Evolutionary conservation across 1,140 invertebrate genomes (phyloP), one percentile per base, ranked within the genome.

Genomic region (Atta cephalotes): DNA sequence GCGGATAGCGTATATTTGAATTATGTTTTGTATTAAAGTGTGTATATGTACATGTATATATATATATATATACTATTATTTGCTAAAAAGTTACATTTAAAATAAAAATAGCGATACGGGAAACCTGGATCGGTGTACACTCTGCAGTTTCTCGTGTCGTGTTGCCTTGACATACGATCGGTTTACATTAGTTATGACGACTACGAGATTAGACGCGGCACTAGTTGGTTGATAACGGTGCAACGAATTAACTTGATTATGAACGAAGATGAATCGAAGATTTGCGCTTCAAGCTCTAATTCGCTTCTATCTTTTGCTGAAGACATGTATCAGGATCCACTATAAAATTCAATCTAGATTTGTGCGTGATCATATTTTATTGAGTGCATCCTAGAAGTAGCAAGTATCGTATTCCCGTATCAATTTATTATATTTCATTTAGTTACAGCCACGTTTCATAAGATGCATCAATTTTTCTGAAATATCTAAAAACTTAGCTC

Each of bases 191-290:
- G 53, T 82, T 82, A 62, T 31, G 18, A 74, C 68, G 35, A 62
- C 25, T 25, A 35, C 68, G 39, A 82, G 39, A 82, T 82, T 82
- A 82, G 31, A 71, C 21, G 49, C 45, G 66, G 66, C 66, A 25
- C 35, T 58, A 25, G 16, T 16, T 81, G 63, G 16, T 35, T 71
- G 78, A 81, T 70, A 58, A 81, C 31, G 31, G n/a, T 70, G 39
- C 56, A 49, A 60, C n/a, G 25, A 72, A 49, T 49, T n/a, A 71
- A 82, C 21, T 31, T 65, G 51, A 80, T 80, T 68, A 66, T n/a
- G 25, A 9, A 49, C 25, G 18, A 82, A 82, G 68, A 82, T 72
- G 31, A 72, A 74, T 82, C 39, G 56, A 74, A 82, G 68, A 82
- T 82, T 82, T n/a, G 53, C 80, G 25, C 39, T 14, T 58, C 25